Percentiles rank a stretch among this genome's conserved stretches.
Evolutionary conservation across 2,888 invertebrate species (phyloP).

Genomic region (Oxycera nigricornis): DNA sequence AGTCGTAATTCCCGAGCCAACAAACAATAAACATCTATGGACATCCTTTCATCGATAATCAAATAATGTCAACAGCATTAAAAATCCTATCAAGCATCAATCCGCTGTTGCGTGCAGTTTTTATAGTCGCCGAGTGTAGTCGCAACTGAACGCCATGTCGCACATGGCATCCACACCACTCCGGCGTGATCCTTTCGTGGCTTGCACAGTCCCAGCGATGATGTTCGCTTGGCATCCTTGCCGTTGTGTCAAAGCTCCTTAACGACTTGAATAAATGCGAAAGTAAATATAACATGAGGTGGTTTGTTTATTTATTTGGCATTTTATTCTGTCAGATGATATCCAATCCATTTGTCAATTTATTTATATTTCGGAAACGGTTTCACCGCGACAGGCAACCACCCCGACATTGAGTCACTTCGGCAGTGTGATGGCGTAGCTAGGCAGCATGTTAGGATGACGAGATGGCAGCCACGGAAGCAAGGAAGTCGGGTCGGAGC

Average conservation of each 20-base stretch:
- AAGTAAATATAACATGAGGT: slow-evolving; percentile 32
- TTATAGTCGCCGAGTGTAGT: too few relatives aligned
- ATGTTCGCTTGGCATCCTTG: neutral
- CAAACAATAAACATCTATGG: too few relatives aligned
- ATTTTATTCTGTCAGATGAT: slow-evolving; percentile 47
- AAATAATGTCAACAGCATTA: too few relatives aligned
- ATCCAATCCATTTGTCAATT: slow-evolving; percentile 48
- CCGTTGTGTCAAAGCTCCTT: neutral
- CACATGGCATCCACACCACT: too few relatives aligned
- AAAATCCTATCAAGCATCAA: too few relatives aligned
- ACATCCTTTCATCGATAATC: too few relatives aligned
- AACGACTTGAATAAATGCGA: slow-evolving; percentile 34
- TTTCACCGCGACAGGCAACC: slow-evolving; percentile 16
- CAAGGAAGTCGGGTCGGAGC: neutral
- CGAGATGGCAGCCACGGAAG: neutral
- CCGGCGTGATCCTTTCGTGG: too few relatives aligned
- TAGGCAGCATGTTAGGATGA: too few relatives aligned
- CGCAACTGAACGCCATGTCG: too few relatives aligned
- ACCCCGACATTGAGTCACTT: neutral
- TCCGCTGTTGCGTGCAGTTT: too few relatives aligned
- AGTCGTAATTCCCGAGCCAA: too few relatives aligned
- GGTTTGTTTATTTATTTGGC: slow-evolving; percentile 44
- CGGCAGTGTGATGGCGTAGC: too few relatives aligned
- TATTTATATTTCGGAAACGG: slow-evolving; percentile 42
- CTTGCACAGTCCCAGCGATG: neutral